Conservation (phyloP, 1,140 invertebrate species). For the Papilio xuthus region DNA sequence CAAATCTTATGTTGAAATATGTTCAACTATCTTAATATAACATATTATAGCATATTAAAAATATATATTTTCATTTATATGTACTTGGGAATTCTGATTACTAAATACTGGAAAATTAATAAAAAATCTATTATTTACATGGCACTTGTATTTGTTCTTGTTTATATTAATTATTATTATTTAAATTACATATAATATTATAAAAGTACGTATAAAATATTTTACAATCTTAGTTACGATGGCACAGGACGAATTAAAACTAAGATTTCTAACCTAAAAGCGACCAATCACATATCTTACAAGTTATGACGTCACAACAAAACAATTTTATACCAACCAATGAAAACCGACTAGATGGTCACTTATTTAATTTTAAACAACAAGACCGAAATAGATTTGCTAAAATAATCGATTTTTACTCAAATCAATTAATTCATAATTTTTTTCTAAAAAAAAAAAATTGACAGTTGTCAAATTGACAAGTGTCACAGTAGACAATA, state of each 20-base stretch:
- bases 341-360: slow-evolving; percentile 36
- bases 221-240: slow-evolving; percentile 60
- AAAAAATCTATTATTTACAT: slow-evolving; percentile 64
- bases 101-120: slow-evolving; percentile 47
- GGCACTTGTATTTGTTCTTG: slow-evolving; percentile 64
- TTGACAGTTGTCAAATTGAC: slow-evolving; percentile 1
- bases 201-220: slow-evolving; percentile 43
- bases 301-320: slow-evolving; percentile 12
- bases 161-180: slow-evolving; percentile 44
- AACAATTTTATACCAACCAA: neutral
- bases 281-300: slow-evolving; percentile 30
- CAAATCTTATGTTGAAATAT: slow-evolving; percentile 62
- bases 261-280: slow-evolving; percentile 25
- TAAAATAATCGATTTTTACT: neutral
- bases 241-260: slow-evolving; percentile 57
- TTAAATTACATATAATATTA: slow-evolving; percentile 42
- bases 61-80: slow-evolving; percentile 37
- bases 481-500: neutral
- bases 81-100: slow-evolving; percentile 51
- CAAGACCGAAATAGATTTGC: slow-evolving; percentile 15
- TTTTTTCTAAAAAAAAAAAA: neutral
- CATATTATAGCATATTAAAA: slow-evolving; percentile 5
- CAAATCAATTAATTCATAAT: neutral
- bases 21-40: slow-evolving; percentile 59
- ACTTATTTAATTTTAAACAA: slow-evolving; percentile 14